A percentile compares a stretch with the other conserved stretches of the same genome.
phyloP scores from a whole-genome alignment of 2,797 vertebrate genomes.

The Silurus aristotelis region DNA sequence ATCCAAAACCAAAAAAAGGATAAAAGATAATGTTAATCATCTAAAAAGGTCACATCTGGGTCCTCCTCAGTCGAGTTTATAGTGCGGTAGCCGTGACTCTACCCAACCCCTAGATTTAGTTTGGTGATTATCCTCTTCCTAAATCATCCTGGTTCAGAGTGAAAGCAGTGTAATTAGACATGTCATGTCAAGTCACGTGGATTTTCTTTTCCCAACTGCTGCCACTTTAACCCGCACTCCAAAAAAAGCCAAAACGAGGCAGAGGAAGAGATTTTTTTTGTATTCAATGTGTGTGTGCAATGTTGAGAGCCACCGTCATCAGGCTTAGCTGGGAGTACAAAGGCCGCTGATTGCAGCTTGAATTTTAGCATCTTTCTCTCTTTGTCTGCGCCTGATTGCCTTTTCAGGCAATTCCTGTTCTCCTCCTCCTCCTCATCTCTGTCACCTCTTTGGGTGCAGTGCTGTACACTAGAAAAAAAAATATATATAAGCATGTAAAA shows the following conservation, averaged over 20 bases:
- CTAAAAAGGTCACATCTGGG: slow-evolving; percentile 18
- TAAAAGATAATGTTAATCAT: background rate
- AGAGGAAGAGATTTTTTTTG: slow-evolving; percentile 7
- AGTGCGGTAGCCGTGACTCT: background rate
- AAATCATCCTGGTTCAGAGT: slow-evolving; percentile 22
- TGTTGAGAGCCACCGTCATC: slow-evolving; percentile 29
- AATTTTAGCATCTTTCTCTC: slow-evolving; percentile 32
- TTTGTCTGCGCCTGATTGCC: slow-evolving; percentile 35
- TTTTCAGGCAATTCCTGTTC: slow-evolving; percentile 30
- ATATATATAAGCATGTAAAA: background rate
- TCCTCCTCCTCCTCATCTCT: slow-evolving; percentile 3
- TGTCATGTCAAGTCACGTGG: slow-evolving; percentile 20
- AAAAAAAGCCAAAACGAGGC: slow-evolving; percentile 18
- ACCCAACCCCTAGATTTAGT: slow-evolving; percentile 19
- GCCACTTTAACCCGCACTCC: slow-evolving; percentile 36
- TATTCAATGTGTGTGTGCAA: slow-evolving; percentile 6
- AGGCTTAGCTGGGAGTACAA: slow-evolving; percentile 40
- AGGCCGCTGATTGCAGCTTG: slow-evolving; percentile 41
- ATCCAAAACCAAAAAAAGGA: background rate
- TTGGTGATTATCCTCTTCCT: slow-evolving; percentile 22
- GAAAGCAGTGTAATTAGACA: slow-evolving; percentile 26
- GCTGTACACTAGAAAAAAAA: background rate
- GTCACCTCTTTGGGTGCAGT: slow-evolving; percentile 1
- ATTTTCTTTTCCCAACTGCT: slow-evolving; percentile 6
- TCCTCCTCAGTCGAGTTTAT: background rate